Evolutionary conservation across 2,888 invertebrate species (phyloP).

Genomic region (Himalopsyche kuldschensis): DNA sequence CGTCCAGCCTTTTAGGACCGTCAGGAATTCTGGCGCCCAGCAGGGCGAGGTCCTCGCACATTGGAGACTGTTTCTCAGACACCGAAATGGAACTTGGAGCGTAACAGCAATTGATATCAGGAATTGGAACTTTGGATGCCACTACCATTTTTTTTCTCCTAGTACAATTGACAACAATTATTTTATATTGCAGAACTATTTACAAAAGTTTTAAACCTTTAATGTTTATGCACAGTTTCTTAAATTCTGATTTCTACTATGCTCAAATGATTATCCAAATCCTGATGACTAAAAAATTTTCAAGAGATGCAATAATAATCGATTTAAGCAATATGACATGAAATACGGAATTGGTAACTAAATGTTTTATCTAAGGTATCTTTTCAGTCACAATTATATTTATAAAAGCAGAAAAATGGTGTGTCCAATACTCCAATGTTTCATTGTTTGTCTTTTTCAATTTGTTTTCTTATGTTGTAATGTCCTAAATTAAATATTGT

Average conservation of each 20-base stretch:
- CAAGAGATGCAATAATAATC: too few relatives aligned
- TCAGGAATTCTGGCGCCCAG: conserved; percentile 28
- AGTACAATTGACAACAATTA: not conserved
- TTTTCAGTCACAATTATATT: too few relatives aligned
- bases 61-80: conserved; percentile 37
- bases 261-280: too few relatives aligned
- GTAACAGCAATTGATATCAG: not conserved
- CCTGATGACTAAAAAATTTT: too few relatives aligned
- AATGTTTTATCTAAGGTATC: too few relatives aligned
- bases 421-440: not conserved
- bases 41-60: conserved; percentile 19
- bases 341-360: too few relatives aligned
- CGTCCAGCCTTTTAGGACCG: conserved; percentile 29
- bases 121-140: not conserved
- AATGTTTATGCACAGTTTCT: too few relatives aligned
- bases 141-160: not conserved
- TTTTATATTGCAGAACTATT: not conserved
- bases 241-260: too few relatives aligned
- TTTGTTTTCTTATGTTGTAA: not conserved
- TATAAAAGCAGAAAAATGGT: too few relatives aligned
- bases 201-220: too few relatives aligned
- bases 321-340: too few relatives aligned
- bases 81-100: conserved; percentile 35
- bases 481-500: not conserved
- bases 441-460: not conserved